phyloP scores from a whole-genome alignment of 2,113 vertebrate genomes.

The Poeciliopsis turrubarensis region DNA sequence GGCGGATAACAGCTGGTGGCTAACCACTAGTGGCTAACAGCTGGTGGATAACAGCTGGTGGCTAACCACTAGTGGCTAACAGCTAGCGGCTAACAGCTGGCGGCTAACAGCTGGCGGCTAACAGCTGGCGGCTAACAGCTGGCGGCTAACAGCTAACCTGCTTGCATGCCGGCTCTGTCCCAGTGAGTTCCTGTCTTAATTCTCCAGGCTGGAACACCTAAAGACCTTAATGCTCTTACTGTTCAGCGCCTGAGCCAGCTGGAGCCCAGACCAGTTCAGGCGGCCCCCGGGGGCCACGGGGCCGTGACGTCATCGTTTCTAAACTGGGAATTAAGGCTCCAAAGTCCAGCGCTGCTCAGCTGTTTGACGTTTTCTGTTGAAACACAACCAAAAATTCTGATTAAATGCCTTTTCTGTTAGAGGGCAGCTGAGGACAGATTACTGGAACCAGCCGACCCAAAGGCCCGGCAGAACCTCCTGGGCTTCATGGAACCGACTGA shows the following conservation, averaged over 20 bases:
- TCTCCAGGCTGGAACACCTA: constrained; percentile 33
- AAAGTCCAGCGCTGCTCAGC: constrained; percentile 20
- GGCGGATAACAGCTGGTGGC: too few relatives aligned
- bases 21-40: too few relatives aligned
- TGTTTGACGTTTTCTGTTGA: constrained; percentile 15
- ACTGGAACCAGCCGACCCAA: neutral
- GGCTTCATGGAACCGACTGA: neutral
- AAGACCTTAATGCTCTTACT: constrained; percentile 59
- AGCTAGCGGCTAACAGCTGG: too few relatives aligned
- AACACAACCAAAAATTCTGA: constrained; percentile 5
- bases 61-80: too few relatives aligned
- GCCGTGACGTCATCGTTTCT: constrained; percentile 15
- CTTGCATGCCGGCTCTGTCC: neutral
- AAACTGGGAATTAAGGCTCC: constrained; percentile 34
- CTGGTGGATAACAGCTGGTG: too few relatives aligned
- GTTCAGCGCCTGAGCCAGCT: constrained; percentile 24
- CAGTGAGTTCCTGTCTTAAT: constrained; percentile 10
- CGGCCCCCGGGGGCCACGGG: neutral
- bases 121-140: neutral
- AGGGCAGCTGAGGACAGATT: constrained; percentile 15
- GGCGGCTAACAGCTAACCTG: constrained; percentile 21
- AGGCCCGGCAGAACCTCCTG: too few relatives aligned
- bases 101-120: too few relatives aligned
- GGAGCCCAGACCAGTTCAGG: neutral
- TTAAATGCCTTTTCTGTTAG: neutral